Base-by-base conservation (phyloP, 2,888 invertebrate genomes). In the Pseudeuparius sepicola region DNA sequence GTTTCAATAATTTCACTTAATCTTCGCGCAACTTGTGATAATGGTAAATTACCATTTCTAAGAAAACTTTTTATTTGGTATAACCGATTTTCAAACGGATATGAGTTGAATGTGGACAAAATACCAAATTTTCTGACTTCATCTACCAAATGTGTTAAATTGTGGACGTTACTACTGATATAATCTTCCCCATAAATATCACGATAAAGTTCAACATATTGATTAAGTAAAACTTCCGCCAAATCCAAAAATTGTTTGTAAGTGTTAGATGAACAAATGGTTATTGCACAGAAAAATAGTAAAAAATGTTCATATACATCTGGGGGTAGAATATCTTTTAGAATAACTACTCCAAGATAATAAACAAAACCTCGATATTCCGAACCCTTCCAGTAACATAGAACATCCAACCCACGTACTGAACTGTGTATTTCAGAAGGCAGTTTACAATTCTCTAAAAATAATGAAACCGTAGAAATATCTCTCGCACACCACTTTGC, bases 151-250 rank as follows among this genome's bases (percentile, higher is more conserved):
- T 61, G 60, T 15, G 49, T 38, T 10, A 61, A 37, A 25, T 49
- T 47, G 44, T 61, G 60, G 4, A 60, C 45, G 49, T 61, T 61
- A 39, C 56, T 55, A 7, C 50, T 47, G n/a, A 57, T 36, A 35
- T 43, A 43, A 20, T 55, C 47, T 36, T 45, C 39, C 7, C 55
- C 54, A 48, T 59, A 60, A 17, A 57, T 30, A 18, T 48, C 39
- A 18, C 44, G 29, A 43, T 35, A 46, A 15, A 15, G 17, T 44
- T 44, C 40, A 7, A 50, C 37, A 40, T 40, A 50, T 20, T 41
- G 18, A 24, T 27, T n/a, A 3, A 50, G 34, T 25, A 50, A 27
- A 11, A 18, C 10, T 31, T 42, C 32, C 12, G 46, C 49, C 30
- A 47, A 33, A 27, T 40, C 32, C 16, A 47, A 18, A 30, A 32